Conservation (phyloP, 1,140 invertebrate species). For the Pseudomyrmex pallidus region DNA sequence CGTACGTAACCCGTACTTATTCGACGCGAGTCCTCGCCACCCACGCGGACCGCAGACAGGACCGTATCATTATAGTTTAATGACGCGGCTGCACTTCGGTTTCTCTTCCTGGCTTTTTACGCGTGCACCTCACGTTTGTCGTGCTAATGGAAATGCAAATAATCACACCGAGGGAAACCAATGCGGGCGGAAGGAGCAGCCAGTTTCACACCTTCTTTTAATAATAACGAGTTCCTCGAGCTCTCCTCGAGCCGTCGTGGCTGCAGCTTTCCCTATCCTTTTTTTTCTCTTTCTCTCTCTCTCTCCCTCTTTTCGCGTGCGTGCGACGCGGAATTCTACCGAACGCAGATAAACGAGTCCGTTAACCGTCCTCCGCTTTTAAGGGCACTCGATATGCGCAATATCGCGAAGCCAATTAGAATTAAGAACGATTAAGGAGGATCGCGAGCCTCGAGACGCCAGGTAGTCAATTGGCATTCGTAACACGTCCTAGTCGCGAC, state of each 20-base stretch:
- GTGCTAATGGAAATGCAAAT: conserved; percentile 78
- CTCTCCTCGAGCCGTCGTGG: neutral
- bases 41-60: conserved; percentile 53
- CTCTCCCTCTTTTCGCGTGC: conserved; percentile 17
- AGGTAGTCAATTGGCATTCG: neutral
- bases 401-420: conserved; percentile 7
- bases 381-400: neutral
- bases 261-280: conserved; percentile 54
- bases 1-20: conserved; percentile 1
- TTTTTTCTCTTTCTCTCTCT: conserved; percentile 55
- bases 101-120: conserved; percentile 59
- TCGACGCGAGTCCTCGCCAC: conserved; percentile 45
- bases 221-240: conserved; percentile 66
- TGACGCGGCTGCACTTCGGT: conserved; percentile 22
- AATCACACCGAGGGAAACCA: conserved; percentile 50
- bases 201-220: conserved; percentile 74
- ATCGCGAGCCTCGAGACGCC: conserved; percentile 18
- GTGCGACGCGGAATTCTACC: conserved; percentile 57
- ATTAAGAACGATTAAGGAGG: conserved; percentile 28
- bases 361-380: conserved; percentile 29
- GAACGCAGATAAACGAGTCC: conserved; percentile 55
- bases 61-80: conserved; percentile 54
- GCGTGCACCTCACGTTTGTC: conserved; percentile 71
- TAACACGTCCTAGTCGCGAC: neutral
- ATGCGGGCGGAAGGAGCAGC: conserved; percentile 10